Evolutionary conservation across 2,797 vertebrate species (phyloP), one percentile per base, ranked within the genome.

Genomic region (Tolypeutes matacus): DNA sequence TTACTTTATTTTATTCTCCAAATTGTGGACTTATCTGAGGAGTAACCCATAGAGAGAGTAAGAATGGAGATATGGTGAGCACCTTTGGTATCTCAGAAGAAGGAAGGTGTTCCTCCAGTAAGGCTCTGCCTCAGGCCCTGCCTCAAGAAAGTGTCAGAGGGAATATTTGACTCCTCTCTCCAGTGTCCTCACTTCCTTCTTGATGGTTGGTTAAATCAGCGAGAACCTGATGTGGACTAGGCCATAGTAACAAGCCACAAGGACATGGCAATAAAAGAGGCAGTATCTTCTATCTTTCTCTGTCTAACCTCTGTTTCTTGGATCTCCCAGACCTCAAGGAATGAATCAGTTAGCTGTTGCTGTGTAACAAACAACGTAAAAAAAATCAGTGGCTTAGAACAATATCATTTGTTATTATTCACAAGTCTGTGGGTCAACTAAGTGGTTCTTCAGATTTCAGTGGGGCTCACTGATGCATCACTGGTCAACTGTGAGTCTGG

Each of bases 91-190:
- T 17, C 15, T n/a, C 53, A 58, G 69, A 67, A 56, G 39, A 89
- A 65, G 72, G 11, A 75, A 86, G 5, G 69, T 94, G 39, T 95
- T 94, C 72, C 27, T 89, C 25, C 58, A 80, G 1, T 21, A 85
- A 70, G 29, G 10, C 56, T 90, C 92, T 82, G 39, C 25, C 36
- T 87, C 53, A 39, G 46, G 73, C 7, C 8, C 23, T n/a, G 21
- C 51, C 49, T 92, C 34, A 70, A 85, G 56, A 89, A 53, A 70
- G n/a, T 51, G 8, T 77, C 39, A 80, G 11, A 75, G 23, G 46
- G 13, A 78, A 17, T 76, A 51, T 86, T 51, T 92, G 67, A 80
- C 53, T 1, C 8, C 9, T 77, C 23, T 73, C 60, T 88, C 53
- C 56, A 31, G 27, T 25, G 8, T 64, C 67, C 84, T 82, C 31